Evolutionary conservation across 2,888 invertebrate genomes (phyloP), one percentile per base, ranked within the genome.

Genomic region (Standfussiana lucernea): DNA sequence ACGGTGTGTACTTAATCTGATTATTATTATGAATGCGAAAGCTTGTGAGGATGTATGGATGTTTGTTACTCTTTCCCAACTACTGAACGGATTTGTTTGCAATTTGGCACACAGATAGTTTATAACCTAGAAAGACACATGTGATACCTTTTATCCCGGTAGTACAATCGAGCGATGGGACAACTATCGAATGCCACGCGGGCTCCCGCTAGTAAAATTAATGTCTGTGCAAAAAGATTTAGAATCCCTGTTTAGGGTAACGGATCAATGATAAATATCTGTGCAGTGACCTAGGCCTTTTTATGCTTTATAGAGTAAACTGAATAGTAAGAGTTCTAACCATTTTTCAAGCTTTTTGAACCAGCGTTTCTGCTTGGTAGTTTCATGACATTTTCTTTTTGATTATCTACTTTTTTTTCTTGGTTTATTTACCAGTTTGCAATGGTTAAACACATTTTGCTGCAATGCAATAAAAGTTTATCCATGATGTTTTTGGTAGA

Each of bases 191-290:
- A 47, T 2, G 18, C 18, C 45, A 21, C 47, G 47, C 6, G 24
- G 10, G 50, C 10, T 10, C 0, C 24, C 24, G 50, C 21, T 24
- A 24, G 47, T 3, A 50, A 24, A 56, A 32, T 32, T 32, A 32
- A 59, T 32, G 2, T 35, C 35, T 21, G 7, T 24, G 7, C 40
- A 24, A 40, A 77, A 72, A 73, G 56, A 18, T 82, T 82, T 35
- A 45, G n/a, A 73, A 64, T 13, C 72, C 13, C 68, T 56, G 66
- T n/a, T 15, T 1, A n/a, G 40, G 40, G 21, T 53, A 59, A 32
- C 59, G 65, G 68, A 74, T 68, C 83, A 59, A 59, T 45, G 67
- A 81, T 81, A 69, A 75, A 82, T 81, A 68, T 62, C 47, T n/a
- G 37, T 28, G 73, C 50, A 73, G 24, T 78, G 67, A 68, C 82